These are phyloP conservation scores for Branchellion lobata DNA, from an alignment of 2,888 invertebrate species.

Conservation along the genomic window DNA sequence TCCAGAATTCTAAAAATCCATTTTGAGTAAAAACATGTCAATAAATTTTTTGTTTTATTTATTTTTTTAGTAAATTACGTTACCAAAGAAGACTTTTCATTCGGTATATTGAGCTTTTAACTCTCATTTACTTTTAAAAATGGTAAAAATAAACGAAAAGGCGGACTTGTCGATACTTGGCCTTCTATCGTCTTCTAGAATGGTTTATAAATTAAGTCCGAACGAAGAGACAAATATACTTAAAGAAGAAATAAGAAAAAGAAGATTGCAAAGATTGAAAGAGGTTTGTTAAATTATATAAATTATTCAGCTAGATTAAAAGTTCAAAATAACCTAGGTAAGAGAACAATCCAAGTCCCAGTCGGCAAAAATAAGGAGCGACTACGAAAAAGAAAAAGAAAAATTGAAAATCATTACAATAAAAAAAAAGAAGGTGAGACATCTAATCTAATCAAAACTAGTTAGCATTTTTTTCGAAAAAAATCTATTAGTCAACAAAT, in stretches of 20 bases:
- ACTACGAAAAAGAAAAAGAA: constrained; percentile 6
- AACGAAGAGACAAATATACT: neutral
- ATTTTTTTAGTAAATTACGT: constrained; percentile 4
- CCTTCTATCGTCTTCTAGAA: neutral
- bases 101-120: neutral
- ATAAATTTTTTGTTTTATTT: constrained; percentile 7
- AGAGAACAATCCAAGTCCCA: neutral
- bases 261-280: constrained; percentile 10
- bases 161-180: constrained; percentile 7
- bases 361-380: neutral
- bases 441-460: no score
- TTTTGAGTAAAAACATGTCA: neutral
- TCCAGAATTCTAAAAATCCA: neutral
- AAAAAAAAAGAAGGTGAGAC: neutral
- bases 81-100: neutral
- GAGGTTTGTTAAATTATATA: neutral
- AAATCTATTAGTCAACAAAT: no score
- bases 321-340: neutral
- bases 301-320: neutral
- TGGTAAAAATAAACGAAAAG: neutral
- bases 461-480: no score
- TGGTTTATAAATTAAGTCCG: constrained; percentile 8
- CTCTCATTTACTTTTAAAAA: neutral
- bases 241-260: constrained; percentile 8
- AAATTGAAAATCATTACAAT: constrained; percentile 5